Evolutionary conservation across 2,888 invertebrate genomes (phyloP).

Genomic region (Oeneis ivallda): DNA sequence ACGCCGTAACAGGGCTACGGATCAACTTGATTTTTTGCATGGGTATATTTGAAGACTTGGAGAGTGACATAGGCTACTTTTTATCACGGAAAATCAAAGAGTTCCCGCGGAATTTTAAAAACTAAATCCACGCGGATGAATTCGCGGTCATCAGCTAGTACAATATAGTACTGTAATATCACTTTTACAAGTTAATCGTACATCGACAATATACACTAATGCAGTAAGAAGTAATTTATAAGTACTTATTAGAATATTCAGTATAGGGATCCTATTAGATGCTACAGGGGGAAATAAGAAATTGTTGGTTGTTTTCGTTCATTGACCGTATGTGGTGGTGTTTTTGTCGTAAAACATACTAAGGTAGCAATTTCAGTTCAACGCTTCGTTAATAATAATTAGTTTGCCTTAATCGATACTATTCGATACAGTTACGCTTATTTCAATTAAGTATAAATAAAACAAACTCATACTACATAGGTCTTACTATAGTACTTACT

Average conservation of each 20-base stretch:
- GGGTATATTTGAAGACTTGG: no score
- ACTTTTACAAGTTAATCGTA: background rate
- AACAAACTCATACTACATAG: no score
- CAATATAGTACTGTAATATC: background rate
- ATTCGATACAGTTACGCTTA: conserved; percentile 25
- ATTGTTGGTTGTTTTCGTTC: conserved; percentile 61
- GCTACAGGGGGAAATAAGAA: conserved; percentile 46
- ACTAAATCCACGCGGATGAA: no score
- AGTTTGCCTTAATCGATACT: conserved; percentile 29
- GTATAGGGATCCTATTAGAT: conserved; percentile 39
- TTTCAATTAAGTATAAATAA: conserved; percentile 6
- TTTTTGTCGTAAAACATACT: conserved; percentile 55
- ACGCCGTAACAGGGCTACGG: no score
- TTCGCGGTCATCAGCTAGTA: no score
- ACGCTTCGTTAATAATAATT: conserved; percentile 40
- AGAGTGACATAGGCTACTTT: no score
- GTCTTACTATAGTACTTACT: no score
- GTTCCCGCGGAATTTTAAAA: no score
- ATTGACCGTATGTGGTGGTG: conserved; percentile 60
- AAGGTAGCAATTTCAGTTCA: conserved; percentile 45
- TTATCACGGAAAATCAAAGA: no score
- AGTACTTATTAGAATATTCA: background rate
- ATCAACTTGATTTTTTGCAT: no score
- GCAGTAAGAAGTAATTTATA: background rate
- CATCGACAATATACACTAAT: no score